phyloP scores from a whole-genome alignment of 1,140 invertebrate genomes.

The Ceratosolen solmsi region DNA sequence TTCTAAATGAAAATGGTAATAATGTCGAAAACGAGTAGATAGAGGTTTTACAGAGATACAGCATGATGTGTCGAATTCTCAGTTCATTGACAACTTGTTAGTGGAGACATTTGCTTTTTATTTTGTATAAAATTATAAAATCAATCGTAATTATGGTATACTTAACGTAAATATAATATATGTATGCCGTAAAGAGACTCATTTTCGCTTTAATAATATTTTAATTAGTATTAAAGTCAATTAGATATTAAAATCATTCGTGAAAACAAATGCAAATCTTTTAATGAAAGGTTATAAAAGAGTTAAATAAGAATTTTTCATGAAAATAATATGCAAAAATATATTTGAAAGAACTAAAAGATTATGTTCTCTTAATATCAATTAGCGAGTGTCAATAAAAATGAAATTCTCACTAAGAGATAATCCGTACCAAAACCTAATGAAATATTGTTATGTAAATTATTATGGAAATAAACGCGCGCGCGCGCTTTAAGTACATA shows the following conservation, averaged over 20 bases:
- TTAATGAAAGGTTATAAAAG: too few relatives aligned
- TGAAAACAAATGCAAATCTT: too few relatives aligned
- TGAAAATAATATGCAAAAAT: too few relatives aligned
- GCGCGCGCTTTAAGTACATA: neutral
- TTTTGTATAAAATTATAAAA: neutral
- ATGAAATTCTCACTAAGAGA: neutral
- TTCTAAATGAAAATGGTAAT: neutral
- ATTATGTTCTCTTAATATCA: neutral
- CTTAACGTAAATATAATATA: neutral
- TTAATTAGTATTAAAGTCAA: too few relatives aligned
- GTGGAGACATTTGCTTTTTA: neutral
- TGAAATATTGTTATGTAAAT: conserved; percentile 25
- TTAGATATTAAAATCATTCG: too few relatives aligned
- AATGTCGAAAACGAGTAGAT: too few relatives aligned
- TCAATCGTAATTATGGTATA: neutral
- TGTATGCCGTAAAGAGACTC: too few relatives aligned
- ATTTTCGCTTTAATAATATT: too few relatives aligned
- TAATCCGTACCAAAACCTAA: conserved; percentile 1
- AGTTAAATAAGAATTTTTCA: too few relatives aligned
- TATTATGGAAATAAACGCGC: conserved; percentile 14
- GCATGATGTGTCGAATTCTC: neutral
- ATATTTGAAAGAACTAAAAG: neutral
- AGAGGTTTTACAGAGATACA: neutral
- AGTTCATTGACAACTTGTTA: neutral
- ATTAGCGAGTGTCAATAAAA: neutral